Evolutionary conservation across 2,113 vertebrate species (phyloP).

Genomic region (Cephalopholis sonnerati): DNA sequence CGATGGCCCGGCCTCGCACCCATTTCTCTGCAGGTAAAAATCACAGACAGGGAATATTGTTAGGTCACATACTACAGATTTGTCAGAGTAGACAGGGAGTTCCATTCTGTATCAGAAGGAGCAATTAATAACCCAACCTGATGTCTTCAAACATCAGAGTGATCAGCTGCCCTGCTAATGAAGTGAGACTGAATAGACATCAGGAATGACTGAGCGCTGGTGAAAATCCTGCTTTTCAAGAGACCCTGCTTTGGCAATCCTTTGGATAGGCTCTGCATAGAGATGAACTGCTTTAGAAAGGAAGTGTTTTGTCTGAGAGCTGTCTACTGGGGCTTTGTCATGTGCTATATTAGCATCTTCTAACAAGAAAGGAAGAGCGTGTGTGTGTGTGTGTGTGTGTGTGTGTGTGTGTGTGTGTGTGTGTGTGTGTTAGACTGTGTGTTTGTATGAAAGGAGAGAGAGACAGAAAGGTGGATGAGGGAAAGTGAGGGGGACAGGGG

Average conservation of each 20-base stretch:
- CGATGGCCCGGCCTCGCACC: constrained; percentile 92
- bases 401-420: constrained; percentile 43
- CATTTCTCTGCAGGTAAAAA: constrained; percentile 76
- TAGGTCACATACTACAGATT: constrained; percentile 32
- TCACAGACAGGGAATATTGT: constrained; percentile 24
- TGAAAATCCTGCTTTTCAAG: constrained; percentile 65
- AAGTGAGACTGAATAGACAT: constrained; percentile 66
- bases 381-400: background rate
- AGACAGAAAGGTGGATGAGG: constrained; percentile 46
- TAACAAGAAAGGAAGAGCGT: constrained; percentile 66
- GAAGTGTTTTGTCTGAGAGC: constrained; percentile 71
- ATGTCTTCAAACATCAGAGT: constrained; percentile 63
- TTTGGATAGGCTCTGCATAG: constrained; percentile 69
- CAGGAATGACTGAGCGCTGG: constrained; percentile 56
- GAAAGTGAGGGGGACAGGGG: constrained; percentile 43
- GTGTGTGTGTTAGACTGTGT: constrained; percentile 35
- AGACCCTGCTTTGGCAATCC: constrained; percentile 46
- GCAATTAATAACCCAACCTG: constrained; percentile 67
- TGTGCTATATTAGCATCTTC: constrained; percentile 76
- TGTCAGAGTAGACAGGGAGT: constrained; percentile 42
- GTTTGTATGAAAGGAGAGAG: constrained; percentile 30
- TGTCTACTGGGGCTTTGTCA: constrained; percentile 76
- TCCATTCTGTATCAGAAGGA: constrained; percentile 50
- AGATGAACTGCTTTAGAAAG: constrained; percentile 74
- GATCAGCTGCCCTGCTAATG: constrained; percentile 71